Evolutionary conservation across 2,113 vertebrate species (phyloP), one percentile per base, ranked within the genome.

Genomic region (Psettodes erumei): DNA sequence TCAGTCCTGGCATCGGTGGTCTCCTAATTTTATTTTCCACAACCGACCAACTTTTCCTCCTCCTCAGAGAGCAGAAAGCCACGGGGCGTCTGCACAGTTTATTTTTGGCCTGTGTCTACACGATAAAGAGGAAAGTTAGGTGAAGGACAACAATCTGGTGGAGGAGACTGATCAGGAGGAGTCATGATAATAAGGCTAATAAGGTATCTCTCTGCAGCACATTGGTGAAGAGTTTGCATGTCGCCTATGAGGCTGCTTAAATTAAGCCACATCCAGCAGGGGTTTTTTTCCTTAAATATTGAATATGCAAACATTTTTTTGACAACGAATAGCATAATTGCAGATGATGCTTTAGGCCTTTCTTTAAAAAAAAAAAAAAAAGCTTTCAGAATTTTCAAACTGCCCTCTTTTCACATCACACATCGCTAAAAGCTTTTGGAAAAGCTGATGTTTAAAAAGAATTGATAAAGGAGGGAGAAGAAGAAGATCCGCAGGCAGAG

Each of bases 151-250:
- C 84, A 89, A 87, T 91, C 85, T 78, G 81, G 71, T 64, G 16
- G 58, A 85, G 83, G 75, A 75, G 82, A 54, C 66, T 21, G 79
- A 87, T 88, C 77, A 54, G 85, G 77, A 83, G 84, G 71, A 80
- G 3, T 81, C 64, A 81, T 60, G 83, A 89, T 86, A 83, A 87
- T 87, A 86, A 83, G 84, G 82, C 85, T 90, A 90, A 92, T 87
- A 84, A 91, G 79, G 87, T 93, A 94, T 94, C 93, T 92, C 81
- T 77, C 47, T 18, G 16, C 81, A 50, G 83, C 94, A 94, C 92
- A 91, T 93, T 93, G 88, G 84, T 81, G 65, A 79, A 23, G 77
- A 86, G 90, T 88, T 70, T 88, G 82, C 79, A 70, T 75, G 81
- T 76, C 54, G 88, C 90, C 89, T 85, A 84, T 71, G 81, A 91